Evolutionary conservation across 2,888 invertebrate genomes (phyloP), one percentile per base, ranked within the genome.

Genomic region (Endotricha flammealis): DNA sequence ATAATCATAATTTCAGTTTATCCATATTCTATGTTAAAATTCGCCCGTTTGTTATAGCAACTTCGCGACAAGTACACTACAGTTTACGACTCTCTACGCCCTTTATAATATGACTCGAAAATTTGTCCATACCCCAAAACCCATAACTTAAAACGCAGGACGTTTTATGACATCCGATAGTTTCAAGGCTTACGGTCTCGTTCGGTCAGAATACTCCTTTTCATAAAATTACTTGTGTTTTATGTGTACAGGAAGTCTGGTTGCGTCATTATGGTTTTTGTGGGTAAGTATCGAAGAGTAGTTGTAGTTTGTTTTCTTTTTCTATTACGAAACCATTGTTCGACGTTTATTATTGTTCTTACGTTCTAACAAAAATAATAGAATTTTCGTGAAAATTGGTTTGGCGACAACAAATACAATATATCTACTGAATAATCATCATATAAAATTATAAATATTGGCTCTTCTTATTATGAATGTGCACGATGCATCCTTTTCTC

Each of bases 71-170:
- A 49, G 46, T 61, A 64, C 57, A 61, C 50, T 57, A 53, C 50
- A 60, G 46, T 76, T 76, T 79, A 78, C 59, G 68, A 67, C 50
- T 59, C 63, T 64, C 60, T 53, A 60, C 66, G 63, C 61, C 57
- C 59, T 60, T 65, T 62, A 62, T n/a, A n/a, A n/a, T 64, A 65
- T 58, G 59, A 62, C 54, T 61, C 46, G 61, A 60, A 63, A 75
- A 72, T 71, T 72, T 72, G 70, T 71, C 67, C 64, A 64, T 64
- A 60, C 59, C 64, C 51, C 64, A 46, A 43, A 53, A 55, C 61
- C 62, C 44, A 64, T 69, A 69, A 70, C 61, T 62, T 62, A 60
- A 67, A 64, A 66, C n/a, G 55, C 50, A 54, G 53, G 45, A 56
- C 53, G 51, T 59, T 77, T 77, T 73, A 77, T 60, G 73, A 70